Conservation (phyloP, 2,797 vertebrate species). For the Acanthornis magna region DNA sequence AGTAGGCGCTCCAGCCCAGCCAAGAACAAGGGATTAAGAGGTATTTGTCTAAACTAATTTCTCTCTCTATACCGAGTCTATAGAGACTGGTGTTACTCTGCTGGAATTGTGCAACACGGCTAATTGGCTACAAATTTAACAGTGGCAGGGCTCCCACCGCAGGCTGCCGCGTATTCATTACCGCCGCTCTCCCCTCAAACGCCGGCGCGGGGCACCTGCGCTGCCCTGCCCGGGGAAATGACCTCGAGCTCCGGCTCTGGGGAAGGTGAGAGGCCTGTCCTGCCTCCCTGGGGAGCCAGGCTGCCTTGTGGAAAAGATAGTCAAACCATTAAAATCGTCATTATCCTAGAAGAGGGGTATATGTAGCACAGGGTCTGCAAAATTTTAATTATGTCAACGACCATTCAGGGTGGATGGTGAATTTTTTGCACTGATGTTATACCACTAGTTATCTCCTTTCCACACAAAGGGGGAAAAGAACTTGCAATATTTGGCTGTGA, state of each 20-base stretch:
- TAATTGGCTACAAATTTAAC: conserved; percentile 83
- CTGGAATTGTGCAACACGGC: conserved; percentile 79
- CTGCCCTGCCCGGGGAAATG: background rate
- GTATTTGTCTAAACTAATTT: conserved; percentile 83
- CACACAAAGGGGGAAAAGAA: background rate
- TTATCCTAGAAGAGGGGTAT: background rate
- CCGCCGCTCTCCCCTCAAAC: background rate
- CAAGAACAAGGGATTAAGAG: conserved; percentile 81
- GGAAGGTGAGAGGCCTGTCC: background rate
- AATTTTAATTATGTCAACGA: background rate
- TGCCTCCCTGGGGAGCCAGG: background rate
- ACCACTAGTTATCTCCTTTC: background rate
- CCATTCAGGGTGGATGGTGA: background rate
- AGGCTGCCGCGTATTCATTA: conserved; percentile 32
- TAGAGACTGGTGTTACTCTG: conserved; percentile 79
- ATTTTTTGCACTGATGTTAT: background rate
- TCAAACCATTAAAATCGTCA: accelerated
- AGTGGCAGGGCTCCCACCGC: conserved; percentile 74
- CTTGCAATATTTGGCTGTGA: background rate
- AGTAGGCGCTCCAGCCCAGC: conserved; percentile 75
- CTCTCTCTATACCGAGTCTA: conserved; percentile 74
- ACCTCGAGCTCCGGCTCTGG: background rate
- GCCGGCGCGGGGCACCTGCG: background rate
- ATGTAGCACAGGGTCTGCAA: background rate
- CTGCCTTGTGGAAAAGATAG: background rate